A percentile compares a stretch with the other conserved stretches of the same genome.
These are phyloP conservation scores for Beris chalybata DNA, from an alignment of 2,888 invertebrate species.

Conservation along the genomic window DNA sequence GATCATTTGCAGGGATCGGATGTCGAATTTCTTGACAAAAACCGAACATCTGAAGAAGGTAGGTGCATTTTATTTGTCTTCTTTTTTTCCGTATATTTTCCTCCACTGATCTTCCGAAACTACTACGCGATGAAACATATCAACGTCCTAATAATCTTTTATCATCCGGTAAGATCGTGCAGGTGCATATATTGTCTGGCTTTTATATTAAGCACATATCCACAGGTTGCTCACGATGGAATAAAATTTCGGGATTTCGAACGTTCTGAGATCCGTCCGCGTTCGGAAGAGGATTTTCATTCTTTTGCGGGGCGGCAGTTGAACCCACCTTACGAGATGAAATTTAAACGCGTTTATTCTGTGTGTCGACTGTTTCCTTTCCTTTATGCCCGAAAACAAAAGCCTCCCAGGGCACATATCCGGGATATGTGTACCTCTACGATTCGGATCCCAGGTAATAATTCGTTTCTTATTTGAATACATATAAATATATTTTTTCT, in stretches of 20 bases:
- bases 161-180: slow-evolving; percentile 37
- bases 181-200: slow-evolving; percentile 38
- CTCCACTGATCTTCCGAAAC: slow-evolving; percentile 6
- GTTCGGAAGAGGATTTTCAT: slow-evolving; percentile 11
- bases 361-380: slow-evolving; percentile 31
- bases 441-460: slow-evolving; percentile 11
- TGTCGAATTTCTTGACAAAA: too few species aligned
- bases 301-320: slow-evolving; percentile 3
- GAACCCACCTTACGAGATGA: slow-evolving; percentile 16
- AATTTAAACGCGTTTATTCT: slow-evolving; percentile 25
- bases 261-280: background rate
- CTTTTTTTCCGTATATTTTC: too few species aligned
- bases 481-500: too few species aligned
- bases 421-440: slow-evolving; percentile 24
- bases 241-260: slow-evolving; percentile 30
- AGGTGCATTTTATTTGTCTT: too few species aligned
- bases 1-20: too few species aligned
- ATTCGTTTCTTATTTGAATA: slow-evolving; percentile 25
- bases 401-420: slow-evolving; percentile 31
- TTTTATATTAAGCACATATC: slow-evolving; percentile 25
- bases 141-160: slow-evolving; percentile 30
- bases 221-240: slow-evolving; percentile 26
- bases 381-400: slow-evolving; percentile 28
- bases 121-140: slow-evolving; percentile 26
- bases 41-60: too few species aligned